These are phyloP conservation scores for Anagyrus pseudococci DNA, from an alignment of 2,888 invertebrate genomes.

Conservation along the genomic window DNA sequence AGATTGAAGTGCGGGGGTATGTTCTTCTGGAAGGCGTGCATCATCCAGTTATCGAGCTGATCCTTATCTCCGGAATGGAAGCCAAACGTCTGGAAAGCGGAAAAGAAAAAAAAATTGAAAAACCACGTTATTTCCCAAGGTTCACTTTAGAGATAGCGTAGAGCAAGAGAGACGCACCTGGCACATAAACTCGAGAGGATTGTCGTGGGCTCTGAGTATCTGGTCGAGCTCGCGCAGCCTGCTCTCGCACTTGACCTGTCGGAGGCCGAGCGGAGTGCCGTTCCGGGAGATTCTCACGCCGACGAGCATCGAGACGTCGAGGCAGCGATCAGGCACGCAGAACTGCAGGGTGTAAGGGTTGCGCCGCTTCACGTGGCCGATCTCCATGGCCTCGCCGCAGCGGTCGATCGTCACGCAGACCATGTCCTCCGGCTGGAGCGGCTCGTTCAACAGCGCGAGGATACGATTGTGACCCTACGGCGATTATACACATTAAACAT, in stretches of 20 bases:
- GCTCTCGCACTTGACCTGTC: constrained; percentile 90
- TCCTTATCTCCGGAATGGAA: constrained; percentile 79
- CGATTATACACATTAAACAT: too few relatives aligned
- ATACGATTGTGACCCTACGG: constrained; percentile 85
- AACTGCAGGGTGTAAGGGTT: constrained; percentile 88
- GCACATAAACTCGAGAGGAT: constrained; percentile 88
- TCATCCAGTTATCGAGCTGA: constrained; percentile 81
- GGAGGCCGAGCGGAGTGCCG: constrained; percentile 77
- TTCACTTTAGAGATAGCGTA: too few relatives aligned
- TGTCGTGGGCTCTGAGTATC: constrained; percentile 77
- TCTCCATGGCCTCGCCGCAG: constrained; percentile 79
- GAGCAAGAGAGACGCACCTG: constrained; percentile 66
- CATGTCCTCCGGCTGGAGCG: constrained; percentile 77
- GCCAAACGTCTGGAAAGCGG: constrained; percentile 72
- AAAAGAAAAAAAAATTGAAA: constrained; percentile 35
- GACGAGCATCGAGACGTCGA: constrained; percentile 83
- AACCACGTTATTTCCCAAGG: not conserved
- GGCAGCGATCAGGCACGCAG: constrained; percentile 80
- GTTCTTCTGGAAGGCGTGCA: constrained; percentile 82
- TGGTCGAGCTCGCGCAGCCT: constrained; percentile 83
- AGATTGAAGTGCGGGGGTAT: constrained; percentile 86
- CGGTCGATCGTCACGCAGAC: constrained; percentile 82
- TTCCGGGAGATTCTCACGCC: constrained; percentile 84
- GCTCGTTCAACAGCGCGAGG: constrained; percentile 79
- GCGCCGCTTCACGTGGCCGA: constrained; percentile 76